Conservation (phyloP, 2,113 vertebrate species). For the Patagioenas fasciata region DNA sequence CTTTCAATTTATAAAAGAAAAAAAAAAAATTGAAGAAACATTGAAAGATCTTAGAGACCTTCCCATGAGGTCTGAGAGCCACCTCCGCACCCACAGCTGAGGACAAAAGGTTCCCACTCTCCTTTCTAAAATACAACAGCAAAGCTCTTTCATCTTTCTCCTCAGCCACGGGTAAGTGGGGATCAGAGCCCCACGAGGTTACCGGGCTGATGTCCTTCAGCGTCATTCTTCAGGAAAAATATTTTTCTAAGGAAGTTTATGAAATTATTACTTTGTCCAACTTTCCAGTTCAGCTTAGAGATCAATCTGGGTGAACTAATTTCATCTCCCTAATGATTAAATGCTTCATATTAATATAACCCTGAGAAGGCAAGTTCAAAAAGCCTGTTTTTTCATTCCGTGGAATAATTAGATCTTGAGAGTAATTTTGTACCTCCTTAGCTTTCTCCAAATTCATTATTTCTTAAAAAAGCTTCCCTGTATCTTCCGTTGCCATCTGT, state of each 20-base stretch:
- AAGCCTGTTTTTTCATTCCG: constrained; percentile 4
- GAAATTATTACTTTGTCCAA: constrained; percentile 35
- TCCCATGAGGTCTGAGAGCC: background rate
- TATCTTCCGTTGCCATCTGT: background rate
- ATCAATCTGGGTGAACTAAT: constrained; percentile 62
- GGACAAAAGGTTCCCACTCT: background rate
- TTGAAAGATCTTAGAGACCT: background rate
- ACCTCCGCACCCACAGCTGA: background rate
- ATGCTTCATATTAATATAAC: constrained; percentile 51
- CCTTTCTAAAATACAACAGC: background rate
- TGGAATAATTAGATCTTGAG: constrained; percentile 23
- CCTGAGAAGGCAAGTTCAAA: constrained; percentile 30
- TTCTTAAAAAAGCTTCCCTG: background rate
- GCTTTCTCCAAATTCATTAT: background rate
- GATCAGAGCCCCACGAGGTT: background rate
- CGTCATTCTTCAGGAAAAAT: constrained; percentile 4
- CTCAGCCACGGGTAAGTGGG: background rate
- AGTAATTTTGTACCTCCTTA: background rate
- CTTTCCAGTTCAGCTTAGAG: constrained; percentile 1
- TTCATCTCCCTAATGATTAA: constrained; percentile 60
- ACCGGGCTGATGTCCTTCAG: constrained; percentile 6
- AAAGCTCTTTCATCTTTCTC: background rate
- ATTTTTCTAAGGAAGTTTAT: constrained; percentile 36
- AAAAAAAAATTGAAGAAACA: background rate
- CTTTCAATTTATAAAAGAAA: background rate